Evolutionary conservation across 2,797 vertebrate genomes (phyloP).

Genomic region (Prunella strophiata): DNA sequence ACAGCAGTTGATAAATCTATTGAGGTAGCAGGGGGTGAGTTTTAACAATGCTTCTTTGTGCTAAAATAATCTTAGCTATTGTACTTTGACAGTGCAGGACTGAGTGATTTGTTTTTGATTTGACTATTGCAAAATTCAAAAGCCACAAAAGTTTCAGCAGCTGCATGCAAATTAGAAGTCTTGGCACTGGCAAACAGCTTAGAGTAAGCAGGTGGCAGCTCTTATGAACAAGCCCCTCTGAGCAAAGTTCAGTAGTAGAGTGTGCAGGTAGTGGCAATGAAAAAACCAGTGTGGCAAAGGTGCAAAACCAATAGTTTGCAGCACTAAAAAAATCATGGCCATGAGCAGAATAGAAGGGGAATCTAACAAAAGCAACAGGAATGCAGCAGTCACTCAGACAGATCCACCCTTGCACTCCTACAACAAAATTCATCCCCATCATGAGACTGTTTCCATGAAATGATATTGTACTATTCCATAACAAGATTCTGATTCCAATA

Average conservation of each 20-base stretch:
- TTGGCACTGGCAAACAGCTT: background rate
- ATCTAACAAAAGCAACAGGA: background rate
- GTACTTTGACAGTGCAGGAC: background rate
- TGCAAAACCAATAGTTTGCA: background rate
- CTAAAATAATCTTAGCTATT: background rate
- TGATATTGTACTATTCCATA: background rate
- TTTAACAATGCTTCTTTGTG: constrained; percentile 25
- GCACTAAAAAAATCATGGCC: background rate
- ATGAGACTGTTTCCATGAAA: background rate
- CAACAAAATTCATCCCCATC: background rate
- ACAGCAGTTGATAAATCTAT: background rate
- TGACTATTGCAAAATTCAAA: constrained; percentile 61
- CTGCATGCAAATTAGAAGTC: constrained; percentile 61
- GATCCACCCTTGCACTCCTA: background rate
- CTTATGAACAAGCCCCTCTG: background rate
- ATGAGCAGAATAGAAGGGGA: background rate
- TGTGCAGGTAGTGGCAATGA: background rate
- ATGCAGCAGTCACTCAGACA: background rate
- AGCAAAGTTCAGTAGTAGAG: background rate
- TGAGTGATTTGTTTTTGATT: constrained; percentile 57
- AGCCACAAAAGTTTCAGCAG: constrained; percentile 31
- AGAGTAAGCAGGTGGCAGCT: constrained; percentile 4
- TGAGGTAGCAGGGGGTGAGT: background rate
- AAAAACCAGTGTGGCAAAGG: background rate
- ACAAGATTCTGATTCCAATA: background rate